phyloP scores from a whole-genome alignment of 2,113 vertebrate species.

The Gnathonemus echidnorhynchus region DNA sequence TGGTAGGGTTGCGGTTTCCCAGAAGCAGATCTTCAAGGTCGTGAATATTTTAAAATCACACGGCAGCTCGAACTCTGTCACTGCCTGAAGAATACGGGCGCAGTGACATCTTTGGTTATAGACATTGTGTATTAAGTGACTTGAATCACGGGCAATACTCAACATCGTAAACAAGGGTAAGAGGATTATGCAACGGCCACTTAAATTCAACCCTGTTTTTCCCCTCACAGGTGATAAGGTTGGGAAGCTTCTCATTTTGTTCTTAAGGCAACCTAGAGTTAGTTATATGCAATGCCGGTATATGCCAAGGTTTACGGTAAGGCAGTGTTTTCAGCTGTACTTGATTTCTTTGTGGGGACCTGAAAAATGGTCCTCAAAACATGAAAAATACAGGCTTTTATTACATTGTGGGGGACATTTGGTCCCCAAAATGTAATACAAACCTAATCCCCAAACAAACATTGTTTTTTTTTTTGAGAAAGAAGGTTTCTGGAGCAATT shows the following conservation, averaged over 20 bases:
- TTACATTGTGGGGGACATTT: too few relatives aligned
- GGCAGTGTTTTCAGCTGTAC: neutral
- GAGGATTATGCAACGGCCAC: neutral
- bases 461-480: neutral
- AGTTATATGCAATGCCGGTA: neutral
- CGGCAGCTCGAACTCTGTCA: neutral
- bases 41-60: slow-evolving; percentile 24
- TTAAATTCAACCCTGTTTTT: neutral
- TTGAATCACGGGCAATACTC: neutral
- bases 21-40: slow-evolving; percentile 20
- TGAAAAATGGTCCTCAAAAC: too few relatives aligned
- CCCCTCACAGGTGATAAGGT: slow-evolving; percentile 18
- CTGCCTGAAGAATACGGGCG: neutral
- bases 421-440: too few relatives aligned
- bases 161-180: neutral
- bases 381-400: too few relatives aligned
- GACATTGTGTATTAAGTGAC: neutral
- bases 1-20: neutral
- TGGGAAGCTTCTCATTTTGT: neutral
- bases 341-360: neutral
- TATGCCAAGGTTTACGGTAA: neutral
- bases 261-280: slow-evolving; percentile 1
- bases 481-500: neutral
- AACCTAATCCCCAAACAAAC: too few relatives aligned
- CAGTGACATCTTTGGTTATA: neutral